Conservation (phyloP, 2,888 invertebrate genomes). For the Ommatoiulus sabulosus region DNA sequence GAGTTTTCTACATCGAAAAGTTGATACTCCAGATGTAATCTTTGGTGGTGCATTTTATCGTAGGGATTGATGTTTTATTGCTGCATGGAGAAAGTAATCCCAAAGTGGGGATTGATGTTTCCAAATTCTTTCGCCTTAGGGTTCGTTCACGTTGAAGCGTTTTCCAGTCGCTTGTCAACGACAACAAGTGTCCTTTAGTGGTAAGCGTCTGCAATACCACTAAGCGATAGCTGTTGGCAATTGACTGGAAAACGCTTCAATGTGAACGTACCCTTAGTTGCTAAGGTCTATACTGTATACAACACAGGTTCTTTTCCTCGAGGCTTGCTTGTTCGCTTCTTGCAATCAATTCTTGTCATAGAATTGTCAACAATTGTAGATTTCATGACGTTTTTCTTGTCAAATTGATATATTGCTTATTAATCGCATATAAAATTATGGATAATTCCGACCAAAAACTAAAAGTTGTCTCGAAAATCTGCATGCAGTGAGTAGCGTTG, state of each 20-base stretch:
- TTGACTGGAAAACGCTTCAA: too few relatives aligned
- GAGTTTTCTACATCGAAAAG: not conserved
- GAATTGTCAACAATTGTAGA: too few relatives aligned
- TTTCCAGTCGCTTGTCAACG: too few relatives aligned
- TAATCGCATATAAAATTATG: not conserved
- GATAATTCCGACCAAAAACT: not conserved
- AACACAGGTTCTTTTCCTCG: not conserved
- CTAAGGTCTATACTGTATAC: not conserved
- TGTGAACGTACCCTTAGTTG: too few relatives aligned
- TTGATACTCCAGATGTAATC: not conserved
- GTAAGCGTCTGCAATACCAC: too few relatives aligned
- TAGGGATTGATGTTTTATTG: not conserved
- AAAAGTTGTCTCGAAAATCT: too few relatives aligned
- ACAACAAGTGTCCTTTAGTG: too few relatives aligned
- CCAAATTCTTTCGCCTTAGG: constrained; percentile 7
- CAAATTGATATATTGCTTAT: not conserved
- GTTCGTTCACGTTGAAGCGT: too few relatives aligned
- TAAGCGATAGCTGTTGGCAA: too few relatives aligned
- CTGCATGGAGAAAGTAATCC: not conserved
- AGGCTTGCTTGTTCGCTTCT: not conserved
- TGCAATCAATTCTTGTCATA: too few relatives aligned
- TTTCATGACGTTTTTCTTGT: not conserved
- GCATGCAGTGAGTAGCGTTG: too few relatives aligned
- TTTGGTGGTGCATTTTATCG: constrained; percentile 15
- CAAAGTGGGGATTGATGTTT: not conserved